These are phyloP conservation scores for Lonchura striata DNA, from an alignment of 2,113 vertebrate species.

Conservation along the genomic window DNA sequence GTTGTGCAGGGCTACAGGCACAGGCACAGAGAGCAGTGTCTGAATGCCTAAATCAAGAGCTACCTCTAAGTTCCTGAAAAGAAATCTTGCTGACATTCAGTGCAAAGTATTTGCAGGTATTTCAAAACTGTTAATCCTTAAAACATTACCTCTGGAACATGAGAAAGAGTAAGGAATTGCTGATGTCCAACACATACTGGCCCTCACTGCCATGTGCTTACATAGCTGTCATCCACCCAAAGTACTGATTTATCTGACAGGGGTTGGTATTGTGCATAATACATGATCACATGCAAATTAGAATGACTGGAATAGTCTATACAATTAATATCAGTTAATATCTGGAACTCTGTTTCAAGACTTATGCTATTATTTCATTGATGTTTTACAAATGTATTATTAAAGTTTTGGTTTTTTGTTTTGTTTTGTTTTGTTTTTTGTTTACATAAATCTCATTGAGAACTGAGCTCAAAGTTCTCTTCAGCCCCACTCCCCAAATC, in stretches of 20 bases:
- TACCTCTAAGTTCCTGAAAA: background rate
- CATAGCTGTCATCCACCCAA: background rate
- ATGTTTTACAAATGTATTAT: background rate
- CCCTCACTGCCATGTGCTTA: background rate
- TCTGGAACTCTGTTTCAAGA: background rate
- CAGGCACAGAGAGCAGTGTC: fast-evolving
- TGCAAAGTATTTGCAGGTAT: background rate
- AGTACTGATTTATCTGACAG: background rate
- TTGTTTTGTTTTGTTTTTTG: no score
- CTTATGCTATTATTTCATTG: background rate
- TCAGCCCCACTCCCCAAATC: background rate
- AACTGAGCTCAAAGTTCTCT: background rate
- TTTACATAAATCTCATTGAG: background rate
- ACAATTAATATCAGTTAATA: background rate
- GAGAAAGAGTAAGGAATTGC: background rate
- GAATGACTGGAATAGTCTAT: background rate
- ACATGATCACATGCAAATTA: fast-evolving
- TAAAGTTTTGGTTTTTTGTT: background rate
- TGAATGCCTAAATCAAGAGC: background rate
- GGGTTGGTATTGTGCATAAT: background rate
- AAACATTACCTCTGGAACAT: background rate
- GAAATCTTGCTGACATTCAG: background rate
- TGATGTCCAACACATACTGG: background rate
- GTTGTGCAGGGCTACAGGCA: background rate
- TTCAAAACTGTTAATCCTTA: background rate